Base-by-base conservation (phyloP, 2,113 vertebrate species). In the Platichthys flesus region DNA sequence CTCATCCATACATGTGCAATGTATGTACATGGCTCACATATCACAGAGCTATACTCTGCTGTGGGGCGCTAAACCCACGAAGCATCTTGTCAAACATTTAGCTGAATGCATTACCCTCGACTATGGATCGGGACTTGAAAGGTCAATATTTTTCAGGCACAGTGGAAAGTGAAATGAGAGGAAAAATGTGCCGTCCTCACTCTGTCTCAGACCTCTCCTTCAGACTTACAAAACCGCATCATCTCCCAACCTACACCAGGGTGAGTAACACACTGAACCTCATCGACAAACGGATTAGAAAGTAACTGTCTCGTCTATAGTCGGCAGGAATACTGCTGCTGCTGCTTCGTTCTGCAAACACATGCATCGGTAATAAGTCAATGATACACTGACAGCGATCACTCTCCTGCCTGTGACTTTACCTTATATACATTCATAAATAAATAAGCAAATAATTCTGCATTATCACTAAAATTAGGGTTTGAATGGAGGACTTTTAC, bases 101-200 rank as follows among this genome's bases (percentile, higher is more conserved):
- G 15, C 45, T 45, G 66, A 58, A 65, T 67, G 42, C 31, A 37
- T 76, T 67, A 54, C 28, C 64, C 45, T 70, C 51, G 9, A n/a
- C 47, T 47, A n/a, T 54, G 52, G 60, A 60, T 71, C 14, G 47
- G 47, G 9, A 56, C 18, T 59, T 55, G 64, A 79, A 74, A 76
- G 64, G 67, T 83, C 76, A 60, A 49, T 14, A 26, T 35, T 75
- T 62, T 56, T 72, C 65, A 31, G 61, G 26, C 54, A 26, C 37
- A 24, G 21, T 0, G 20, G 21, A 57, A 77, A 16, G n/a, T 54
- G 16, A 78, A 81, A 37, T 18, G 51, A 62, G 15, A 61, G 3
- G 23, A 26, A 18, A 49, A 49, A 49, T 18, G 14, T 49, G 14
- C 45, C 45, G 16, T 16, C 14, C 45, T 51, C 51, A 37, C 58